Base-by-base conservation (phyloP, 2,113 vertebrate genomes). In the Nothoprocta perdicaria region DNA sequence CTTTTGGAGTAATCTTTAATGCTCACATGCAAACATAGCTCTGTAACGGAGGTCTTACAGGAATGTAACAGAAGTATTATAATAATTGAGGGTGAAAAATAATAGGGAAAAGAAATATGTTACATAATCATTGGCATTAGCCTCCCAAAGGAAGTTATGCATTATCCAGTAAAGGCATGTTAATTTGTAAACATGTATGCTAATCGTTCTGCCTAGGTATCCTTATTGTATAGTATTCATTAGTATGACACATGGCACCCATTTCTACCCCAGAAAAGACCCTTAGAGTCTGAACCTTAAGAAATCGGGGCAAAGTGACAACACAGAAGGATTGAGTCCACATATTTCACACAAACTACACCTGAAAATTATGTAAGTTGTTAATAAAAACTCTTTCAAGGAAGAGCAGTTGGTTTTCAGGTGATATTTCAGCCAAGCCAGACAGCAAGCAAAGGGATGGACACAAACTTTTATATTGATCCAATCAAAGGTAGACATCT, bases 1-100 rank as follows among this genome's bases (percentile, higher is more conserved):
- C 73, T 73, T 94, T 90, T 53, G 29, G 88, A 86, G 77, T 77
- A 77, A 67, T 90, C 57, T 67, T 77, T 94, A 95, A 91, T 72
- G 57, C 58, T 92, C 27, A 65, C 31, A 45, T 86, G 80, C 69
- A 92, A 94, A 86, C 65, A 46, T 92, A 88, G 68, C 46, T 88
- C 85, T 75, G 81, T 89, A 43, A 46, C 27, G 43, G 52, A 80
- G 52, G 69, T 89, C 73, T 94, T 85, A 73, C n/a, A 83, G 91
- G 60, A 48, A 23, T 48, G 48, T 57, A 48, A 21, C 3, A 83
- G 38, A 86, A 92, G 58, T 43, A 41, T 41, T 63, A 22, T 74
- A 80, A 83, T 85, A 92, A 88, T 60, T 43, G 60, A 86, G 80
- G 65, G 38, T 53, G n/a, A 74, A 94, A 83, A 95, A 74, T 68